Conservation (phyloP, 2,797 vertebrate species). For the Acrossocheilus wenchowensis region DNA sequence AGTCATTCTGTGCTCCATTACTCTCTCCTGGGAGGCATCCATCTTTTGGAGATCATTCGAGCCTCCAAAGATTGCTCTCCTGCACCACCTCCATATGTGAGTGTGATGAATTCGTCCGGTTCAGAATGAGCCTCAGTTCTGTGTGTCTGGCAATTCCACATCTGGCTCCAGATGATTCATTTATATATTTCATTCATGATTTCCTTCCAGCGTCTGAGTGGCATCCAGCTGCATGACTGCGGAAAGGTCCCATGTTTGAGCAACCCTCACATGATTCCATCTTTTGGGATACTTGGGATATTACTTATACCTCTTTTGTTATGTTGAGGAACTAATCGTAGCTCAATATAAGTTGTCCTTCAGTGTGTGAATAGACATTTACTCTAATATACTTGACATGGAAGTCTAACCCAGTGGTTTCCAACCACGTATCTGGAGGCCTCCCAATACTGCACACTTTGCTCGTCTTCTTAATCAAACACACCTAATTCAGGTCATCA, state of each 20-base stretch:
- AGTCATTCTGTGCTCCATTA: conserved; percentile 74
- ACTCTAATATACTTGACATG: background rate
- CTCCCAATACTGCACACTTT: background rate
- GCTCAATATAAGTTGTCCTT: background rate
- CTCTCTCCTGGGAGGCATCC: conserved; percentile 70
- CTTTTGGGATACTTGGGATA: background rate
- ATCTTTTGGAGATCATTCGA: conserved; percentile 67
- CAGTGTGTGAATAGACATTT: background rate
- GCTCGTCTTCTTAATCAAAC: background rate
- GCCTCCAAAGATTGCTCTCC: conserved; percentile 61
- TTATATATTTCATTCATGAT: background rate
- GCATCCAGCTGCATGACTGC: background rate
- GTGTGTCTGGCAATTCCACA: background rate
- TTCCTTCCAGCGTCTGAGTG: background rate
- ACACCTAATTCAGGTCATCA: background rate
- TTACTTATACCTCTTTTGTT: too few relatives aligned
- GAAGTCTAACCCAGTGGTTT: background rate
- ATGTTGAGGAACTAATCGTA: background rate
- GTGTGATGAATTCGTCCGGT: conserved; percentile 2
- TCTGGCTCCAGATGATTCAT: background rate
- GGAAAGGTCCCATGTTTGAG: background rate
- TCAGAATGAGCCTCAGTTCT: background rate
- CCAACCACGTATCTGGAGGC: background rate
- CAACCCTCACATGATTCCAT: background rate
- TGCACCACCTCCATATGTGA: conserved; percentile 1